A percentile compares a stretch with the other conserved stretches of the same genome.
Conservation (phyloP, 2,888 invertebrate species). For the Amiota mariae region DNA sequence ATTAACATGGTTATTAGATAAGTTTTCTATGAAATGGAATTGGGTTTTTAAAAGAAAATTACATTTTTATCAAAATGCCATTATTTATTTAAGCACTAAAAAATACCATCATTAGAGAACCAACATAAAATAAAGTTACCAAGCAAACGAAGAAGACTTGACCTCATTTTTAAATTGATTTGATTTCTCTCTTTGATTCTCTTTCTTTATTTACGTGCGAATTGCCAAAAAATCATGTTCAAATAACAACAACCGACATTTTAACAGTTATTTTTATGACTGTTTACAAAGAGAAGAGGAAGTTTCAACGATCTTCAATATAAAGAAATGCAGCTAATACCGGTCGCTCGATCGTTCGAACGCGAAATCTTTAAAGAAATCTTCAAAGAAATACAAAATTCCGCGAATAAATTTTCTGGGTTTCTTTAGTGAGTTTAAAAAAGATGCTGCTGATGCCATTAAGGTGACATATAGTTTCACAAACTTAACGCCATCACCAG, state of each 20-base stretch:
- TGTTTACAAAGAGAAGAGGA: not conserved
- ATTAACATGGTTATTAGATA: too few species aligned
- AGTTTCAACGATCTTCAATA: too few species aligned
- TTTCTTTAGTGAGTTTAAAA: not conserved
- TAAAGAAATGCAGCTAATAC: too few species aligned
- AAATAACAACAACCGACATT: not conserved
- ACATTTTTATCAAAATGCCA: too few species aligned
- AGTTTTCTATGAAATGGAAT: too few species aligned
- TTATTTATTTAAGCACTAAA: not conserved
- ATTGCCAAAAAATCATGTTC: not conserved
- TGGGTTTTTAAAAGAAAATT: too few species aligned
- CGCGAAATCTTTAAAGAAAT: not conserved
- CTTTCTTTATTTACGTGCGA: slow-evolving; percentile 8
- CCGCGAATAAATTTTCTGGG: not conserved
- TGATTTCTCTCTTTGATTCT: slow-evolving; percentile 4
- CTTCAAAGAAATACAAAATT: not conserved
- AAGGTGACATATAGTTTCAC: slow-evolving; percentile 21
- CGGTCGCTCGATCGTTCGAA: too few species aligned
- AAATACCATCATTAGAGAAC: not conserved
- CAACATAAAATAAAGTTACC: not conserved
- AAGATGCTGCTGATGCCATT: not conserved
- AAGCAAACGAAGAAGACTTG: slow-evolving; percentile 6
- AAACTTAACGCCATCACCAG: not conserved
- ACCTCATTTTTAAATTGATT: not conserved
- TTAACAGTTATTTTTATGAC: slow-evolving; percentile 15